Evolutionary conservation across 2,113 vertebrate genomes (phyloP), one percentile per base, ranked within the genome.

Genomic region (Ciconia maguari): DNA sequence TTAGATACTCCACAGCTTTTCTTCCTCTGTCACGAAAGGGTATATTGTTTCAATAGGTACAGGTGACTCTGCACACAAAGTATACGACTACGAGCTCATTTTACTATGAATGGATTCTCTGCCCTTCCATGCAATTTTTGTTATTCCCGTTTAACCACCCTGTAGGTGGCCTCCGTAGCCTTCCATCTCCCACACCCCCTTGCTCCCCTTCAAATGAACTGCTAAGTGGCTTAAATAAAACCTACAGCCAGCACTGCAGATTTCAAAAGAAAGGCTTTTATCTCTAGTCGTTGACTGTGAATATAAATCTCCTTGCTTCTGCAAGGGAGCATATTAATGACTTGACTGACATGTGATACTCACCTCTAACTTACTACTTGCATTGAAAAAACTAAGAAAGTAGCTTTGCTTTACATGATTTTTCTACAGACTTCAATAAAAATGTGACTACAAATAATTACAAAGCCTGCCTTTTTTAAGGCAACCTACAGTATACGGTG

Each of bases 371-470:
- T 95, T 76, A 74, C 80, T 97, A 97, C 91, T 94, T 92, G 96
- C 94, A 80, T 93, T 94, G 96, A 70, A 96, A 98, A 97, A 97
- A 95, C 68, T 93, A 97, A 94, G 66, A 88, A 87, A 78, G 85
- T 81, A 96, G 96, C 93, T 97, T 95, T 94, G 96, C 90, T 98
- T 96, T 94, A 97, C 95, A 87, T 94, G 61, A 25, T 86, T 97
- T 97, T 94, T 97, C 97, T 98, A 98, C 97, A 93, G 97, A 97
- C 69, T 95, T 97, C 94, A 94, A 96, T 98, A 98, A 97, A 98
- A 98, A 98, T 93, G 97, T 96, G 93, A 97, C 97, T 98, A 98
- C 87, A 97, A 98, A 97, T 97, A 95, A 98, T 98, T 97, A 98
- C 95, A 97, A 98, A 98, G 98, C 94, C 89, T 97, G 97, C 92